Evolutionary conservation across 2,888 invertebrate species (phyloP).

Genomic region (Heliconius aoede): DNA sequence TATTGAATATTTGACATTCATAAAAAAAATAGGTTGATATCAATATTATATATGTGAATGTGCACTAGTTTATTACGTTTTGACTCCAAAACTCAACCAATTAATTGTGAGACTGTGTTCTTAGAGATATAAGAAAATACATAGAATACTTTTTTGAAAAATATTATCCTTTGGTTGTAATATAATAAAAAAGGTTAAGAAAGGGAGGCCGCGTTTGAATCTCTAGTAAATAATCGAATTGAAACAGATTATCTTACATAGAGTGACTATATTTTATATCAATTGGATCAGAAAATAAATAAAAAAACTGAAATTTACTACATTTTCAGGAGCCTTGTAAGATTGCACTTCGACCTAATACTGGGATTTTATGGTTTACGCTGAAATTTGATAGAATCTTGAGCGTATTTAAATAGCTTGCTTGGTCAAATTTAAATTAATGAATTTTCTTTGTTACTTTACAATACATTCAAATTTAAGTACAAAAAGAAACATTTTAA

Average conservation of each 20-base stretch:
- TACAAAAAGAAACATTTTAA: not conserved
- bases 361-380: constrained; percentile 28
- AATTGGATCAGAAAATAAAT: not conserved
- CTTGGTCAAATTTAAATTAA: not conserved
- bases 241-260: not conserved
- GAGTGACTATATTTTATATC: not conserved
- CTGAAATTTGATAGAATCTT: constrained; percentile 36
- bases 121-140: too few relatives aligned
- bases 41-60: too few relatives aligned
- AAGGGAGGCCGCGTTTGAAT: too few relatives aligned
- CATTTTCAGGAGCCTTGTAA: not conserved
- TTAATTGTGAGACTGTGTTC: too few relatives aligned
- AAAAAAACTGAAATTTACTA: not conserved
- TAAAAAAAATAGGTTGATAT: too few relatives aligned
- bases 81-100: too few relatives aligned
- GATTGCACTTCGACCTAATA: constrained; percentile 15
- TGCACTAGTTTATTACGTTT: too few relatives aligned
- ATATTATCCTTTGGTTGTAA: too few relatives aligned
- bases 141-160: too few relatives aligned
- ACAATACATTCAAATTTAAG: not conserved
- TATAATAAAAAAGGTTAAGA: too few relatives aligned
- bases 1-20: not conserved
- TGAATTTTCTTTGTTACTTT: not conserved
- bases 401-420: constrained; percentile 20
- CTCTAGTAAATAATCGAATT: not conserved